Evolutionary conservation across 2,113 vertebrate species (phyloP).

Genomic region (Willisornis vidua): DNA sequence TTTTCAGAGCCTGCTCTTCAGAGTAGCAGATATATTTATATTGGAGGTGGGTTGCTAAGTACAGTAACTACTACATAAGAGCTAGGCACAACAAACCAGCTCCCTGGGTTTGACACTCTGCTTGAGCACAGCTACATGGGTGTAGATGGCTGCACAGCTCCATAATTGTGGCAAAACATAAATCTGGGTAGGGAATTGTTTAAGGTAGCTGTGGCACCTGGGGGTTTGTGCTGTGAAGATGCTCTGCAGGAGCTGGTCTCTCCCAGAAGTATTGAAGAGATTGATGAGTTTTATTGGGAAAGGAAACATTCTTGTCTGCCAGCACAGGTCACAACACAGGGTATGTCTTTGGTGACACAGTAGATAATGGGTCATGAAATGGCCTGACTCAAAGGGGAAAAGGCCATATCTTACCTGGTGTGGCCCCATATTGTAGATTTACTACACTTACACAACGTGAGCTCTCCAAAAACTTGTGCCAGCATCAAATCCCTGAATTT

Average conservation of each 20-base stretch:
- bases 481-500: not conserved
- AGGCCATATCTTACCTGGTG: not conserved
- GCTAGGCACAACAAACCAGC: constrained; percentile 57
- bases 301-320: not conserved
- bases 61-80: constrained; percentile 29
- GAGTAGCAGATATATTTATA: constrained; percentile 57
- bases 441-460: not conserved
- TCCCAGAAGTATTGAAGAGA: not conserved
- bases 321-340: not conserved
- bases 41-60: constrained; percentile 62
- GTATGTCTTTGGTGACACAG: not conserved
- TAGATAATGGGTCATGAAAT: not conserved
- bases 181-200: not conserved
- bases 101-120: not conserved
- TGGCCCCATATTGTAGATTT: not conserved
- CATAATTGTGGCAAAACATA: not conserved
- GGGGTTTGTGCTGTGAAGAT: not conserved
- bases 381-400: not conserved
- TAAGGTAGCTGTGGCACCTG: not conserved
- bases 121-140: not conserved
- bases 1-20: constrained; percentile 43
- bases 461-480: not conserved
- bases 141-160: not conserved
- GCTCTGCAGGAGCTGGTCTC: not conserved
- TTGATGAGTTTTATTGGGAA: not conserved